A percentile compares a stretch with the other conserved stretches of the same genome.
Conservation (phyloP, 2,113 vertebrate genomes). For the Pipra filicauda region DNA sequence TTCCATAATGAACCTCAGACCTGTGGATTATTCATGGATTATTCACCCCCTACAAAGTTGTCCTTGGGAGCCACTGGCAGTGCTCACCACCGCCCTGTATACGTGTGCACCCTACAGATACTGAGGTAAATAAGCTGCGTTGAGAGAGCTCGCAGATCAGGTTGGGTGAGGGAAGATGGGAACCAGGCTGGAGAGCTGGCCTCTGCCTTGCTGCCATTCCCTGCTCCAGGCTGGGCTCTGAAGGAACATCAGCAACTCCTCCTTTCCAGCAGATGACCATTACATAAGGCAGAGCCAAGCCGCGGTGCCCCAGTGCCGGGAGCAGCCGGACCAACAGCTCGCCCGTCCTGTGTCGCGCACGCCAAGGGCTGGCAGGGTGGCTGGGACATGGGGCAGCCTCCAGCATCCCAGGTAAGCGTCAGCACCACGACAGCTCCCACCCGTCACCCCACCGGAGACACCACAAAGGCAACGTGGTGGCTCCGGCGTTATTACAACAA, state of each 20-base stretch:
- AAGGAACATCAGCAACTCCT: background rate
- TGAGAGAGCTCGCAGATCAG: background rate
- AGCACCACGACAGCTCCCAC: background rate
- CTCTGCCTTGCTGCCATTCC: slow-evolving; percentile 6
- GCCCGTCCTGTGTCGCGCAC: accelerated
- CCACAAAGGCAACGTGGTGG: background rate
- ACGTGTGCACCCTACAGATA: accelerated
- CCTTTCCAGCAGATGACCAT: background rate
- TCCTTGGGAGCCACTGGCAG: background rate
- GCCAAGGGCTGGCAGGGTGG: background rate
- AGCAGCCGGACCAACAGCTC: background rate
- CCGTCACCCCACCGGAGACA: background rate
- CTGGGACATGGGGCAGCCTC: background rate
- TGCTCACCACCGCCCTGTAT: accelerated
- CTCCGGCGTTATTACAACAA: background rate
- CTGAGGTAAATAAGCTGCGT: background rate
- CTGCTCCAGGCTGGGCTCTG: slow-evolving; percentile 13
- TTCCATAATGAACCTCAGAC: slow-evolving; percentile 42
- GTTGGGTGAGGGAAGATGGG: background rate
- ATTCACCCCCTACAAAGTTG: background rate
- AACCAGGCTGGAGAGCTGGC: background rate
- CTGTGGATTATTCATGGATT: background rate
- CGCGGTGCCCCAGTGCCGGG: accelerated
- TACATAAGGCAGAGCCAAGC: background rate
- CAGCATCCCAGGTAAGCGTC: accelerated